Percentiles rank a stretch among this genome's conserved stretches.
phyloP scores from a whole-genome alignment of 2,113 vertebrate species.

The Craseonycteris thonglongyai region DNA sequence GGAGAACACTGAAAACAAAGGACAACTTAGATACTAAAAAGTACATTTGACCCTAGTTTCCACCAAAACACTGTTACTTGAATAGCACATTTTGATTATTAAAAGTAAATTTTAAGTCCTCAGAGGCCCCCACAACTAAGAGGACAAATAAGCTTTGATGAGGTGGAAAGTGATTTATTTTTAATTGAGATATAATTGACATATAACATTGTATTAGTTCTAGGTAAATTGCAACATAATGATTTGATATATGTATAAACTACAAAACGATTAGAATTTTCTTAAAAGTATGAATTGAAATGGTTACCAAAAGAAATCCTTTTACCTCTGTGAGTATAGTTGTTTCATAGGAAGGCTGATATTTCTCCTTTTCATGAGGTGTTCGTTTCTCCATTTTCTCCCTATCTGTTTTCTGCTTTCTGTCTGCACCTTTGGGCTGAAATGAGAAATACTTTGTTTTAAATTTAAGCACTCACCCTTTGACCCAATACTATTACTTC shows the following conservation, averaged over 20 bases:
- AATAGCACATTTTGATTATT: background rate
- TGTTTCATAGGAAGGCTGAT: constrained; percentile 97
- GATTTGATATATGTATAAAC: background rate
- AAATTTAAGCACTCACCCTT: constrained; percentile 22
- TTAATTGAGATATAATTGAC: background rate
- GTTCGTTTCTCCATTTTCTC: constrained; percentile 99
- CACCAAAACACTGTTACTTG: background rate
- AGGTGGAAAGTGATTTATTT: background rate
- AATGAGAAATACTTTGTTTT: constrained; percentile 48
- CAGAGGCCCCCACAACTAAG: background rate
- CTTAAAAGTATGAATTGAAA: background rate
- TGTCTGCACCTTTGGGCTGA: constrained; percentile 97
- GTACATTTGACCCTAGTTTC: background rate
- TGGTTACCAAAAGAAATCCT: background rate
- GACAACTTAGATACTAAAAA: background rate
- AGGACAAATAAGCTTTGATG: background rate
- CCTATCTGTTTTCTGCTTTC: constrained; percentile 97
- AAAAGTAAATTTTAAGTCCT: background rate
- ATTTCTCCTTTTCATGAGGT: constrained; percentile 97
- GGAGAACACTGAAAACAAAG: constrained; percentile 89
- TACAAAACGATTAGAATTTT: background rate
- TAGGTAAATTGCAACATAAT: background rate
- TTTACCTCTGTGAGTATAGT: constrained; percentile 97
- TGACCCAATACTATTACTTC: constrained; percentile 8
- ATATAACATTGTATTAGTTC: background rate